Percentiles rank a stretch among this genome's conserved stretches.
Conservation (phyloP, 2,113 vertebrate species). For the Dipodomys stephensi region DNA sequence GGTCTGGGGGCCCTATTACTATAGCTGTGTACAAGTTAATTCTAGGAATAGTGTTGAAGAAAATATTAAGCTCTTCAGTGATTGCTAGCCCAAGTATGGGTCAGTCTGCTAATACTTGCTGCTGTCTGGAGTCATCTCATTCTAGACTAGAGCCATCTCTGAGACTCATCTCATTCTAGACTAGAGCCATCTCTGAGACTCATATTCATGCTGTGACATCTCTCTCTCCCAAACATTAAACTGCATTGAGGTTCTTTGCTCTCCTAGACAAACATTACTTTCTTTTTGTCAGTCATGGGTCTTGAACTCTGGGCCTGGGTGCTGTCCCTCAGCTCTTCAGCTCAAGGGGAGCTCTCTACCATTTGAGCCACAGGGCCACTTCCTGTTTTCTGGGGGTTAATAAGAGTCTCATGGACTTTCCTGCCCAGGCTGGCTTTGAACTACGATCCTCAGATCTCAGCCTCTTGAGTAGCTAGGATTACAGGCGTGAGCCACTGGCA, state of each 20-base stretch:
- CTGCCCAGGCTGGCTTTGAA: too few species aligned
- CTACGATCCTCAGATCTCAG: too few species aligned
- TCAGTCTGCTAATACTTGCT: neutral
- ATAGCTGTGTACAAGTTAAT: neutral
- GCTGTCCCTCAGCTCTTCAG: too few species aligned
- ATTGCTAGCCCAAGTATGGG: neutral
- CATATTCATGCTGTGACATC: neutral
- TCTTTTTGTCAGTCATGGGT: too few species aligned
- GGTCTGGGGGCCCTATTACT: neutral
- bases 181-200: neutral
- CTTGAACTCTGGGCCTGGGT: too few species aligned
- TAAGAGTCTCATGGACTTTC: too few species aligned
- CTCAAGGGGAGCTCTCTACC: too few species aligned
- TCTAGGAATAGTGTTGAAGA: neutral
- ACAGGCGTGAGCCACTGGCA: too few species aligned
- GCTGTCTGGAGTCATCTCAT: neutral
- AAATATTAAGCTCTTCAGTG: neutral
- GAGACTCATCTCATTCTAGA: neutral
- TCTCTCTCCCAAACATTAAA: constrained; percentile 18
- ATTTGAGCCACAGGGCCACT: too few species aligned
- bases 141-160: neutral
- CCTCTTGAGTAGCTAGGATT: too few species aligned
- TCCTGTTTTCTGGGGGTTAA: too few species aligned
- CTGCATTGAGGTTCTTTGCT: neutral
- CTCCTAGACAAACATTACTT: neutral